Conservation (phyloP, 1,140 invertebrate genomes). For the Reticulitermes speratus region DNA sequence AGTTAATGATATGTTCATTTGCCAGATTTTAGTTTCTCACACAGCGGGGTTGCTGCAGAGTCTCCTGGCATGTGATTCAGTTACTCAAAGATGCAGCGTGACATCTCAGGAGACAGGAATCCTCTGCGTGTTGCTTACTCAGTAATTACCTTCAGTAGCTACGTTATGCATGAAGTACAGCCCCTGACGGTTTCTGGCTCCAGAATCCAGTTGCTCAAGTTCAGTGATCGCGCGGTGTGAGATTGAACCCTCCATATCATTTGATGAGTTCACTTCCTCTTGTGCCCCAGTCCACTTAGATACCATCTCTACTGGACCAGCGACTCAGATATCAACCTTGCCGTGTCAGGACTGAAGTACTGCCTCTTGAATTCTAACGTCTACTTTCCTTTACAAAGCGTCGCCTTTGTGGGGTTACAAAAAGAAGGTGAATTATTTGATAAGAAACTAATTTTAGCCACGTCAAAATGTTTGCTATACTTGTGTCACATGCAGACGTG, state of each 20-base stretch:
- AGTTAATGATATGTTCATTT: too few relatives aligned
- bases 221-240: not conserved
- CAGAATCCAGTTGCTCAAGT: not conserved
- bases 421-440: not conserved
- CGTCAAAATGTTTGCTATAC: too few relatives aligned
- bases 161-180: too few relatives aligned
- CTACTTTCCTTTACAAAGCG: not conserved
- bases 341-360: not conserved
- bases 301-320: not conserved
- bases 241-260: not conserved
- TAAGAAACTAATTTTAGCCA: not conserved
- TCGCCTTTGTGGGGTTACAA: not conserved
- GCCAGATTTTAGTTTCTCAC: too few relatives aligned
- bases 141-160: too few relatives aligned
- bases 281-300: not conserved
- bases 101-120: too few relatives aligned
- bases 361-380: conserved; percentile 15
- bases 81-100: too few relatives aligned
- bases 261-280: conserved; percentile 11
- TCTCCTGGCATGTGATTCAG: too few relatives aligned
- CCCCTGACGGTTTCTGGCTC: too few relatives aligned
- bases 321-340: not conserved
- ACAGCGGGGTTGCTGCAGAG: too few relatives aligned
- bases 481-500: too few relatives aligned
- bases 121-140: too few relatives aligned